Base-by-base conservation (phyloP, 2,888 invertebrate genomes). In the Acanthopleura granulata region DNA sequence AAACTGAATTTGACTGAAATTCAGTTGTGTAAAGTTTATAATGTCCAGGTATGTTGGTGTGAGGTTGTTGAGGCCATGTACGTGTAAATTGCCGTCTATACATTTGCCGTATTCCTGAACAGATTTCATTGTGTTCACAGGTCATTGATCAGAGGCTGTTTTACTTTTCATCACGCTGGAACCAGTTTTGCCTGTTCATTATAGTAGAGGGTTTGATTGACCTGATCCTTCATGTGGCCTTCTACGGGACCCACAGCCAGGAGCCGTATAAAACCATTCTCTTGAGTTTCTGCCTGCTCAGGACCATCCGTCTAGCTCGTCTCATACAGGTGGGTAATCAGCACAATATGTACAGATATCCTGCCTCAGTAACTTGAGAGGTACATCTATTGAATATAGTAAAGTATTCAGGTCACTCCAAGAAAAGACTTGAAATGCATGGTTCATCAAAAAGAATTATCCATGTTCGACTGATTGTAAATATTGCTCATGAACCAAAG, bases 131-230 rank as follows among this genome's bases (percentile, higher is more conserved):
- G 40, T 40, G 40, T 40, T 75, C 77, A 18, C 80, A 88, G 88
- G 74, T 85, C 15, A 12, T 83, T 15, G 84, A 83, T 0, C 81
- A 85, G 73, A 78, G 82, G 30, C 78, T 77, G 49, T 70, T 81
- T 3, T 93, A 93, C 81, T 91, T 93, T 78, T 91, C 89, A 49
- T 92, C 92, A 0, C 91, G 92, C 74, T 93, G 93, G 93, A 93
- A 93, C 81, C 92, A 92, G 79, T 86, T 93, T n/a, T 93, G 93
- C 78, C 91, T 93, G 74, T 86, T 91, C 27, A 92, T 93, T 27
- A 90, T 93, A 0, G 86, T 92, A 0, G 90, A 93, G 86, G 92
- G 92, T 15, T 89, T 91, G 0, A 75, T 85, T 87, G 93, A 93
- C 82, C 81, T 93, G 25, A 76, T 81, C 6, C 76, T 82, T 49